Evolutionary conservation across 1,140 invertebrate genomes (phyloP), one percentile per base, ranked within the genome.

Genomic region (Patella vulgata): DNA sequence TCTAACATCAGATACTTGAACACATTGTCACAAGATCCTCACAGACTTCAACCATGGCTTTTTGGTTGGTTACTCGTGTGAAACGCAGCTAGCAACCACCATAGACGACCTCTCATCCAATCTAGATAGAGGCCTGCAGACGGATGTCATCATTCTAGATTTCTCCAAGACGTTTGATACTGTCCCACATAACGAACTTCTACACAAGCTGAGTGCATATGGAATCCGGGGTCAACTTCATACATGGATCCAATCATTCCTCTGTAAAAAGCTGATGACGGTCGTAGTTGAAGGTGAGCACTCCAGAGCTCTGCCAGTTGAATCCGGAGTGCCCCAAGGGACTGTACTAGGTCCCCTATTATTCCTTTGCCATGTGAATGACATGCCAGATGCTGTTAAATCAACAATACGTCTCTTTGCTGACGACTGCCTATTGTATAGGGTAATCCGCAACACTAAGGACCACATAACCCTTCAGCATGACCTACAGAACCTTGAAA

Each of bases 131-230:
- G 25, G 28, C 17, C 27, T 17, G 1, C 56, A 65, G 43, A 46
- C 31, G 3, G 56, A 65, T 31, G 19, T 59, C 6, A 3, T 31
- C 0, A 59, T 65, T 8, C 33, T 59, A 28, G 56, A 65, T 28
- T 65, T 65, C 50, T 59, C 56, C 12, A 65, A 65, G 43, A 48
- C 63, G 3, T 59, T 65, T 43, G 51, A 54, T 36, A 56, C 46
- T 2, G 63, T 59, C 1, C 46, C 46, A 4, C n/a, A n/a, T n/a
- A n/a, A n/a, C n/a, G n/a, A n/a, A n/a, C n/a, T n/a, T n/a, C n/a
- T 56, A 65, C 14, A n/a, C 19, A 59, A 59, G 27, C 36, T 65
- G 5, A 3, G 5, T 25, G 8, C n/a, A 1, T 59, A 59, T 33
- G 48, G 63, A 0, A 40, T 59, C 0, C 33, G 25, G 28, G 62